Conservation (phyloP, 2,797 vertebrate species). For the Buphagus erythrorhynchus region DNA sequence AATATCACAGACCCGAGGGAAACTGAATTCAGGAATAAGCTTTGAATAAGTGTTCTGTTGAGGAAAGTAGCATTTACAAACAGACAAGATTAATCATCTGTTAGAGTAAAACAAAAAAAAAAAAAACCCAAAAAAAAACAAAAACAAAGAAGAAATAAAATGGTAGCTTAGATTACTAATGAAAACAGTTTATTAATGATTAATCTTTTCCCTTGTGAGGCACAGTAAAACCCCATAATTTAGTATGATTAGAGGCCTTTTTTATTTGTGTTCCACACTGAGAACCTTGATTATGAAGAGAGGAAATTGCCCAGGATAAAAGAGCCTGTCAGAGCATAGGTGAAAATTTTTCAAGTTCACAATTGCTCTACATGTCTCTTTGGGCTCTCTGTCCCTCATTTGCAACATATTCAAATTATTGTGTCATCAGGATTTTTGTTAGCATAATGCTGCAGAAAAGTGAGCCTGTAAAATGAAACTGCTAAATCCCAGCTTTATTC, state of each 20-base stretch:
- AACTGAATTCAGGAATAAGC: not conserved
- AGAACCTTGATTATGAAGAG: not conserved
- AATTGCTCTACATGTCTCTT: not conserved
- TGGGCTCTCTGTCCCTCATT: not conserved
- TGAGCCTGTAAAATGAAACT: not conserved
- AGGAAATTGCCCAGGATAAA: not conserved
- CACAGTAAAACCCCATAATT: not conserved
- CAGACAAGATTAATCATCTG: not conserved
- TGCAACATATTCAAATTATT: not conserved
- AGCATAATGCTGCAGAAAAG: not conserved
- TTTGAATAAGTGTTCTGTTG: not conserved
- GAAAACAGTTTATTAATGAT: not conserved
- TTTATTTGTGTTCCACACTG: not conserved
- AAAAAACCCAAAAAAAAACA: too few species aligned
- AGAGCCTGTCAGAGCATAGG: not conserved
- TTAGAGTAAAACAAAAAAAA: not conserved
- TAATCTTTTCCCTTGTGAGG: not conserved
- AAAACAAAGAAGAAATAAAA: not conserved
- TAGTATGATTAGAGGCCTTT: not conserved
- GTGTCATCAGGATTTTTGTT: not conserved
- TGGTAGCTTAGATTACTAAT: not conserved
- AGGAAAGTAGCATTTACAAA: not conserved
- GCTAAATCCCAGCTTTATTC: conserved; percentile 1
- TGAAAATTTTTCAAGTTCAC: not conserved
- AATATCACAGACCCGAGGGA: not conserved